Percentiles rank a stretch among this genome's conserved stretches.
phyloP scores from a whole-genome alignment of 2,797 vertebrate species.

The Catharus ustulatus region DNA sequence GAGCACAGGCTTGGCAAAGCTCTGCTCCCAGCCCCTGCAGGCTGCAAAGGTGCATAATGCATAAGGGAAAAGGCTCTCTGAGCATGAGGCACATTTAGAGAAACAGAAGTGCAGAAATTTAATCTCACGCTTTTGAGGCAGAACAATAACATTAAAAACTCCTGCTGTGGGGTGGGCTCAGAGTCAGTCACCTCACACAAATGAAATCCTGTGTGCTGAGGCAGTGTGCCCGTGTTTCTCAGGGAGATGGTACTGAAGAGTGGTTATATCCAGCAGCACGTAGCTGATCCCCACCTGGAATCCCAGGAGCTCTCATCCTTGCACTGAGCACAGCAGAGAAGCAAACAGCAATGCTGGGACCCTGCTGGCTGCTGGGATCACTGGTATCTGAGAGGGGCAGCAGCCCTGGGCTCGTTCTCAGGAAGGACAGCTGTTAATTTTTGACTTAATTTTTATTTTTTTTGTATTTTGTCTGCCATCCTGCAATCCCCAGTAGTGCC shows the following conservation, averaged over 20 bases:
- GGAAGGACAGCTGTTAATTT: neutral
- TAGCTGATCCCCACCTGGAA: conserved; percentile 42
- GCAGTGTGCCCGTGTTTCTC: neutral
- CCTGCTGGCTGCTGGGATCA: neutral
- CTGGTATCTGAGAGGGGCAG: neutral
- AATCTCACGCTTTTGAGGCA: neutral
- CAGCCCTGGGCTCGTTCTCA: neutral
- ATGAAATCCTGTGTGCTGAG: conserved; percentile 3
- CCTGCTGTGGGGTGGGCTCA: neutral
- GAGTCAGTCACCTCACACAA: neutral
- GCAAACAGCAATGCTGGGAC: conserved; percentile 5
- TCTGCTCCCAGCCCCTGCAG: neutral
- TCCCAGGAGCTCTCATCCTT: conserved; percentile 29
- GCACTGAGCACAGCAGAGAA: conserved; percentile 24
- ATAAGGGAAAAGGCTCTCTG: neutral
- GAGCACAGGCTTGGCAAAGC: neutral
- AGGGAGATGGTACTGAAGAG: conserved; percentile 7
- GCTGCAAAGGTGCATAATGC: neutral
- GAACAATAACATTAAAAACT: conserved; percentile 24
- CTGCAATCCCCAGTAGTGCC: neutral
- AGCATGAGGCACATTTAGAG: neutral
- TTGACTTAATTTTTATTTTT: no score
- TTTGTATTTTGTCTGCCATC: neutral
- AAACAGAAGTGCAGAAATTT: conserved; percentile 17
- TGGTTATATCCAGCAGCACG: conserved; percentile 17